Evolutionary conservation across 35 echinoderm and acorn worm genomes (phyloP).

Genomic region (Holothuria glaberrima): DNA sequence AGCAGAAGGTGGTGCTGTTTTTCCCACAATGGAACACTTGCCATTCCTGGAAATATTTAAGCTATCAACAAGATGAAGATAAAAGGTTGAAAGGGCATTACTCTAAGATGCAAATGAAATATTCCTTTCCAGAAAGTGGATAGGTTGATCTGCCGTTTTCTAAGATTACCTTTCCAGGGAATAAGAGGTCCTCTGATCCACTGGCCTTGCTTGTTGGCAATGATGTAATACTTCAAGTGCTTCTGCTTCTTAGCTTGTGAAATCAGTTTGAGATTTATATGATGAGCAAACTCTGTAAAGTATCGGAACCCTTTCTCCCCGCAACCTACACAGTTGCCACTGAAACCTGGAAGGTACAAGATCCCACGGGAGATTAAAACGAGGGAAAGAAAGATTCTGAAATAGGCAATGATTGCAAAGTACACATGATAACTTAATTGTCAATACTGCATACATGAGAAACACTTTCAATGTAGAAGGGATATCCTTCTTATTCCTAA

Average conservation of each 20-base stretch:
- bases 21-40: too few relatives aligned
- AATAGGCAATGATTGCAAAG: neutral
- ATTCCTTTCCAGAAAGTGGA: neutral
- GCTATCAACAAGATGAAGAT: too few relatives aligned
- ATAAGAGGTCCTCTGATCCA: slow-evolving; percentile 87
- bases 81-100: too few relatives aligned
- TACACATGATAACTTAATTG: neutral
- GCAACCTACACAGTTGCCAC: slow-evolving; percentile 92
- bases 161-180: slow-evolving; percentile 89
- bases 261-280: slow-evolving; percentile 95
- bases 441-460: neutral
- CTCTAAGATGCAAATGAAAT: too few relatives aligned
- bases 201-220: slow-evolving; percentile 90
- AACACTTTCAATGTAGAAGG: neutral
- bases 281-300: slow-evolving; percentile 98
- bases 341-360: slow-evolving; percentile 72
- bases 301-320: slow-evolving; percentile 97
- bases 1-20: too few relatives aligned
- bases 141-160: too few relatives aligned
- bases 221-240: slow-evolving; percentile 95
- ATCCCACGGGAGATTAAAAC: neutral
- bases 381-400: neutral
- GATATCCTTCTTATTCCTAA: too few relatives aligned
- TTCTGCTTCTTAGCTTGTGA: slow-evolving; percentile 99
- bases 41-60: too few relatives aligned